Evolutionary conservation across 2,113 vertebrate genomes (phyloP).

Genomic region (Atractosteus spatula): DNA sequence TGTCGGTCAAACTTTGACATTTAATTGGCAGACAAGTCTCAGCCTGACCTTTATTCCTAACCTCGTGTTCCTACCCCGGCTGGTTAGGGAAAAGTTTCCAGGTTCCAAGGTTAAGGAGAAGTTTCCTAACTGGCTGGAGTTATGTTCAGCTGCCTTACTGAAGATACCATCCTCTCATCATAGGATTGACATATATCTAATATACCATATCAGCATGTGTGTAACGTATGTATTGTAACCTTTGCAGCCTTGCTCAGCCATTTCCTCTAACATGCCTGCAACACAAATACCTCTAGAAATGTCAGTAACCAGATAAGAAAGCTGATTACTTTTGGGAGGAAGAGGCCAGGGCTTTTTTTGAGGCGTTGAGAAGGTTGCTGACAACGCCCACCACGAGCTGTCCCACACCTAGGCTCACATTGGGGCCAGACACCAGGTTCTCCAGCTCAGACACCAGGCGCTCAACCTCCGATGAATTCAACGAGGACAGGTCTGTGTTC

Average conservation of each 20-base stretch:
- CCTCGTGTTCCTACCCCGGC: too few species aligned
- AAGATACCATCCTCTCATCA: too few species aligned
- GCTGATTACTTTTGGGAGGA: constrained; percentile 75
- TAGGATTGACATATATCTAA: too few species aligned
- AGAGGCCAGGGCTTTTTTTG: constrained; percentile 51
- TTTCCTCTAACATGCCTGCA: background rate
- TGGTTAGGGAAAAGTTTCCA: too few species aligned
- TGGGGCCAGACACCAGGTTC: constrained; percentile 54
- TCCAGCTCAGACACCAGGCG: constrained; percentile 69
- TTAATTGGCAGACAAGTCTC: too few species aligned
- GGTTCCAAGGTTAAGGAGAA: too few species aligned
- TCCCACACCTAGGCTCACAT: constrained; percentile 46
- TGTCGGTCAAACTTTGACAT: too few species aligned
- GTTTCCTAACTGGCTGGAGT: too few species aligned
- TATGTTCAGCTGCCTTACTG: too few species aligned
- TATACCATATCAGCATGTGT: background rate
- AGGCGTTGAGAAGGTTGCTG: constrained; percentile 67
- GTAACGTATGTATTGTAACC: constrained; percentile 1
- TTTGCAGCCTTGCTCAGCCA: background rate
- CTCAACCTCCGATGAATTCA: constrained; percentile 63
- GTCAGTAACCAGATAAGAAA: background rate
- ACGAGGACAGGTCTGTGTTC: constrained; percentile 12
- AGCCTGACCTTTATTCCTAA: too few species aligned
- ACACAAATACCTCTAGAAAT: background rate
- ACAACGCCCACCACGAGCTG: constrained; percentile 59